phyloP scores from a whole-genome alignment of 2,797 vertebrate genomes.

The Hydrocynus forskahlii region DNA sequence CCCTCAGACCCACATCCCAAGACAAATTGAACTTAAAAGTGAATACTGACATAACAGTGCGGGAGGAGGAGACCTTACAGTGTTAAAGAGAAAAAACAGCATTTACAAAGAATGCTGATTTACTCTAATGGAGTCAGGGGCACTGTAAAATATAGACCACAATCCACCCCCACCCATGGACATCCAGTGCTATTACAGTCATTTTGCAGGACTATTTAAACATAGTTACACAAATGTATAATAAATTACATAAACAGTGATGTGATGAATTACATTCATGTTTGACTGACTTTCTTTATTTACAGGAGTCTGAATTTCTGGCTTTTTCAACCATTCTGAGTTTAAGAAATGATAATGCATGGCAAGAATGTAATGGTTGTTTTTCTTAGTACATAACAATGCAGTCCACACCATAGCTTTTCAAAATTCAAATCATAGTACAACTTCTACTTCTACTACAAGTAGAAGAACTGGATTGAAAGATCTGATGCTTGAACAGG shows the following conservation, averaged over 20 bases:
- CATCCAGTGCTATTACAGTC: neutral
- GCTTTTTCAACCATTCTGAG: neutral
- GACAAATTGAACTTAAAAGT: conserved; percentile 17
- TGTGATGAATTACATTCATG: too few species aligned
- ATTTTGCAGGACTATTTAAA: neutral
- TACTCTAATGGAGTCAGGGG: neutral
- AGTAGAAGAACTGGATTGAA: neutral
- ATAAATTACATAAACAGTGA: too few species aligned
- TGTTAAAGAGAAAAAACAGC: neutral
- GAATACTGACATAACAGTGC: conserved; percentile 3
- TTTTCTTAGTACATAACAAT: neutral
- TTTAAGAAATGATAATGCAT: neutral
- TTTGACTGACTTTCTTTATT: too few species aligned
- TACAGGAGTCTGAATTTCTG: too few species aligned
- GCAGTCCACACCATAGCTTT: neutral
- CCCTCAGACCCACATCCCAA: neutral
- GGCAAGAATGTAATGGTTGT: neutral
- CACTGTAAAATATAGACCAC: neutral
- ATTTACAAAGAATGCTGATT: neutral
- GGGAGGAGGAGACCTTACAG: neutral
- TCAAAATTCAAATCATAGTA: neutral
- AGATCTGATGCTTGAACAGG: neutral
- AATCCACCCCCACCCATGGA: neutral
- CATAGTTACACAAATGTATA: neutral
- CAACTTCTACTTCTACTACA: neutral